Base-by-base conservation (phyloP, 2,888 invertebrate species). In the Megalurothrips usitatus region DNA sequence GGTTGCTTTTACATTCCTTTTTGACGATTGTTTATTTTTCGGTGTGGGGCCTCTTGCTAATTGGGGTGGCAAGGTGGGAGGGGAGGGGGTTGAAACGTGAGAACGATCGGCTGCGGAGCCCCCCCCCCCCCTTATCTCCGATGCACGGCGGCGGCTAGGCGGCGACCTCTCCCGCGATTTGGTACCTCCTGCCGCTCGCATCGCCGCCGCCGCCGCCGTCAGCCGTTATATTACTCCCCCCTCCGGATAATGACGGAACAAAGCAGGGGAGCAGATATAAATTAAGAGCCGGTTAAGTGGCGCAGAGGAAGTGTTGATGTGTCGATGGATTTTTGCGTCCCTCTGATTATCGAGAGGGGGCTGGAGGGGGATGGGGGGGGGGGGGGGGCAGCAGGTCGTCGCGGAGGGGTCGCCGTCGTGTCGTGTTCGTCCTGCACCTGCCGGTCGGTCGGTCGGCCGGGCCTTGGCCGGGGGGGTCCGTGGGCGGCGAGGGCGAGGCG, bases 291-390 rank as follows among this genome's bases (percentile, higher is more conserved):
- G 68, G 23, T 26, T 23, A 75, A 75, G 68, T 75, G 68, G 68
- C 68, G 68, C 23, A 26, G 34, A 43, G 68, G 23, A 23, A 75
- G 68, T 75, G 68, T 75, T 75, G 68, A 75, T 75, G 68, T 75
- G 68, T 75, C 68, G 68, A 75, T 75, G 68, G 68, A 75, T 75
- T 75, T 58, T 75, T 75, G 68, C 68, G 68, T 75, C 68, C 68
- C 58, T 43, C 34, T 23, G 68, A 75, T 75, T 75, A 75, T 58
- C 58, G 58, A 6, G 6, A 6, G 34, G 58, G n/a, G 58, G 58
- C 58, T 58, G 17, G 58, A 58, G 6, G 34, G 34, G 6, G 6
- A 58, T 17, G 17, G 58, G 11, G 3, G 34, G 34, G 34, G 34
- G 34, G 3, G 34, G 34, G 3, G 34, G 3, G 34, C 34, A 6